Percentiles rank a stretch among this genome's conserved stretches.
Conservation (phyloP, 2,113 vertebrate genomes). For the Gambusia affinis region DNA sequence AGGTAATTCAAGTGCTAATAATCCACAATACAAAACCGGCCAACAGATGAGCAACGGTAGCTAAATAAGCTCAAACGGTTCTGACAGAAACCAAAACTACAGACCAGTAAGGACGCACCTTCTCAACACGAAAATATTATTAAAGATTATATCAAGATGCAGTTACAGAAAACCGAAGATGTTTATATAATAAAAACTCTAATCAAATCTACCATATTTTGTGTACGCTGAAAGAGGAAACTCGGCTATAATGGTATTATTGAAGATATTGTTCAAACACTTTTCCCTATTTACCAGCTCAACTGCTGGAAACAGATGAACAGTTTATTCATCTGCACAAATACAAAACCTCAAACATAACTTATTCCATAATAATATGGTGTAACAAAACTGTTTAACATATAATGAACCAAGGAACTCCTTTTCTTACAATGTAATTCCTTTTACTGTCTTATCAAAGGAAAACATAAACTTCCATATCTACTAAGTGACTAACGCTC, state of each 20-base stretch:
- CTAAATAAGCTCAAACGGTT: too few relatives aligned
- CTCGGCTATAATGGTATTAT: background rate
- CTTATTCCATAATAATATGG: background rate
- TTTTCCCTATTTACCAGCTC: background rate
- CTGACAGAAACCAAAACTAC: too few relatives aligned
- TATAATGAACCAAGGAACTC: background rate
- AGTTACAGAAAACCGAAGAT: background rate
- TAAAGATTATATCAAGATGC: too few relatives aligned
- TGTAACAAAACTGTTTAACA: background rate
- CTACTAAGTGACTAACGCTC: background rate
- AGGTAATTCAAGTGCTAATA: background rate
- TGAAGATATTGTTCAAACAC: background rate
- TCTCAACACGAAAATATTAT: background rate
- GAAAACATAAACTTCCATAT: background rate
- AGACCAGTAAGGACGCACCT: background rate
- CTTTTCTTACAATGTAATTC: background rate
- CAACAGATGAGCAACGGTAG: too few relatives aligned
- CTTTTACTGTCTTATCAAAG: background rate
- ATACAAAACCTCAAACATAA: too few relatives aligned
- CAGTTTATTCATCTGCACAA: background rate
- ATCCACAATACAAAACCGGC: background rate
- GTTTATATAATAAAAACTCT: background rate
- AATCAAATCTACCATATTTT: background rate
- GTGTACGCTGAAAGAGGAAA: too few relatives aligned
- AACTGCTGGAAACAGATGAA: background rate